Percentiles rank a stretch among this genome's conserved stretches.
phyloP scores from a whole-genome alignment of 1,140 invertebrate genomes.

The Phortica variegata region DNA sequence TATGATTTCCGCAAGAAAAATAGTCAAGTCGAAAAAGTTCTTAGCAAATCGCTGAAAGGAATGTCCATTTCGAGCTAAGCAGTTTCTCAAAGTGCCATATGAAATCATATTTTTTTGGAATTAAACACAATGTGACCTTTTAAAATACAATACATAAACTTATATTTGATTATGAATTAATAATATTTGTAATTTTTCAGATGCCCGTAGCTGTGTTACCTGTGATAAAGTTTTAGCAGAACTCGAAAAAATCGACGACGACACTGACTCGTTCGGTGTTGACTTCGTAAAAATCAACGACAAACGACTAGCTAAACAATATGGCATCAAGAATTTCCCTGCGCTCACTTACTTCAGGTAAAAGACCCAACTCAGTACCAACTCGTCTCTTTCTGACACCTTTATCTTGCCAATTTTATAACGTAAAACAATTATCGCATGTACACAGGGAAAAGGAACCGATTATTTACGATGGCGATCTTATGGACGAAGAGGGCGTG shows the following conservation, averaged over 20 bases:
- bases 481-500: constrained; percentile 92
- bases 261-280: constrained; percentile 90
- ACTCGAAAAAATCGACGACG: constrained; percentile 92
- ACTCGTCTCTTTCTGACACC: background rate
- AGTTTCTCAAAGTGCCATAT: too few relatives aligned
- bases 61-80: too few relatives aligned
- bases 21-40: too few relatives aligned
- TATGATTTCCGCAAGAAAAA: too few relatives aligned
- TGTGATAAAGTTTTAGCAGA: constrained; percentile 89
- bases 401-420: background rate
- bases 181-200: too few relatives aligned
- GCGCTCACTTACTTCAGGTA: constrained; percentile 88
- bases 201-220: constrained; percentile 86
- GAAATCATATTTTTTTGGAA: too few relatives aligned
- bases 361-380: background rate
- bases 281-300: constrained; percentile 96
- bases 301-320: constrained; percentile 90
- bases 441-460: constrained; percentile 83
- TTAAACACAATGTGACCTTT: too few relatives aligned
- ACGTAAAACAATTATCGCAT: background rate
- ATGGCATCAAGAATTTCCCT: constrained; percentile 91
- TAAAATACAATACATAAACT: constrained; percentile 19
- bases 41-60: too few relatives aligned
- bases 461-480: constrained; percentile 90
- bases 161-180: constrained; percentile 5